Evolutionary conservation across 2,888 invertebrate genomes (phyloP), one percentile per base, ranked within the genome.

Genomic region (Macrosiphum euphorbiae): DNA sequence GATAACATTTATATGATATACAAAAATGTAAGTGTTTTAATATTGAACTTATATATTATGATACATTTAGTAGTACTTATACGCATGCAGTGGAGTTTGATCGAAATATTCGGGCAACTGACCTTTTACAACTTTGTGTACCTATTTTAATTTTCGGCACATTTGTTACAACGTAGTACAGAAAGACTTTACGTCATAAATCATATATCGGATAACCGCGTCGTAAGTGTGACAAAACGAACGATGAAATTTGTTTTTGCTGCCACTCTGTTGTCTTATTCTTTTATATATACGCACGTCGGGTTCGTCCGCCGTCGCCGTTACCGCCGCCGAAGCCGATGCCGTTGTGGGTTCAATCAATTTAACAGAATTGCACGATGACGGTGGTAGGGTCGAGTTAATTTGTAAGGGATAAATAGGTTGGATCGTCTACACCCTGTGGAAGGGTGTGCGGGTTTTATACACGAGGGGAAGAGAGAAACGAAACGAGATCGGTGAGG

Each of bases 391-490:
- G 93, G 93, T 94, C 94, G 94, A 94, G 94, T 94, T 94, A 94
- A 93, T 94, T 94, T 94, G 94, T 94, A 94, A 94, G 94, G 94
- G 94, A 94, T 94, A 94, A 94, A 94, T 94, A 94, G 94, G 94
- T 90, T 87, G 89, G 86, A 94, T 94, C 90, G 92, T 92, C 92
- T 87, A 61, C 58, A 35, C 50, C 26, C 67, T 44, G 52, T 41
- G 41, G 52, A 50, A 24, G 92, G 92, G 58, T 58, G 85, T 35
- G 44, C 35, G 35, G 44, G 58, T 92, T 61, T 58, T 85, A 41
- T 85, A 67, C n/a, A 86, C 78, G 0, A 0, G 52, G 55, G 16
- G 28, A 13, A n/a, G 58, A 58, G 58, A 8, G 24, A 78, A 44
- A 24, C 13, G 85, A 55, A 85, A 55, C 78, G 35, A 78, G 86